Evolutionary conservation across 2,888 invertebrate species (phyloP), one percentile per base, ranked within the genome.

Genomic region (Galeruca laticollis): DNA sequence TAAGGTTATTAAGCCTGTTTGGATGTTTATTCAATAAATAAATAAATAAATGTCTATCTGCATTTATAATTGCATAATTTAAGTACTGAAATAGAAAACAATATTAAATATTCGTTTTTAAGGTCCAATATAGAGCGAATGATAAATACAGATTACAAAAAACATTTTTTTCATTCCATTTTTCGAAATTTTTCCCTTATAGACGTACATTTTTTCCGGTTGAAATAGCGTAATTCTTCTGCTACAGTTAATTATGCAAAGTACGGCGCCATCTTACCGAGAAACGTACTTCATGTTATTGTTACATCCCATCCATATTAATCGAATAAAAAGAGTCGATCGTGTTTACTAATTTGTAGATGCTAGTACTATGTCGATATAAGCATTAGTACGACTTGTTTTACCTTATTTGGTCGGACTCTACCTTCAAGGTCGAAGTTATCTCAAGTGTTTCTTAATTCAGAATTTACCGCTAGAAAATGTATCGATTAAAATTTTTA

Each of bases 321-420:
- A 76, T 75, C 71, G 71, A 68, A 65, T 70, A 70, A 69, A 73
- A 76, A 75, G 67, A 65, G 49, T 72, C 69, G 71, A 73, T 67
- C 73, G 59, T 76, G 75, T 75, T 70, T 74, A 74, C 74, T 74
- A 77, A 77, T 77, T 77, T 76, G 76, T 77, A 73, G 68, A 74
- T 73, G 69, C 72, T 40, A n/a, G 11, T 73, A 73, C 69, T 67
- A 68, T 71, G 65, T 69, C 47, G 61, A 67, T 69, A 65, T 67
- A 26, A 26, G 71, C 64, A 70, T 70, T 68, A 63, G 65, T 71
- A 26, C 60, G 71, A 75, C 72, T 72, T 61, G 75, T 73, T 69
- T 72, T 63, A 40, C 75, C 75, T 60, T 75, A 75, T 75, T 75
- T 75, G 73, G 75, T 26, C 62, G 54, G 61, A 35, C 52, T 26